A percentile compares a stretch with the other conserved stretches of the same genome.
These are phyloP conservation scores for Myxocyprinus asiaticus DNA, from an alignment of 2,113 vertebrate species.

Conservation along the genomic window DNA sequence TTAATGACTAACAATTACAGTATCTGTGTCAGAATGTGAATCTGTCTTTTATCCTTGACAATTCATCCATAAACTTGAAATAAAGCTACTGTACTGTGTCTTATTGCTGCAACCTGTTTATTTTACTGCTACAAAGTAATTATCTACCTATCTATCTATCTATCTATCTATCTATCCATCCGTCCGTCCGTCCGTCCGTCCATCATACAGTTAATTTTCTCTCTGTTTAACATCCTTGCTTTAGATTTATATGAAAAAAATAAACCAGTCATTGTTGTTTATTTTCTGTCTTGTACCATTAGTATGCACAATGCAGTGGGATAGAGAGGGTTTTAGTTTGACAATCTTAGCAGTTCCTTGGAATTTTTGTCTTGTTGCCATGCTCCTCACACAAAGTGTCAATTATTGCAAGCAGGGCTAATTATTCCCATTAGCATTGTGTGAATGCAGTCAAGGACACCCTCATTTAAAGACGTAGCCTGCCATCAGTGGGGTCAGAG, in stretches of 20 bases:
- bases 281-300: not conserved
- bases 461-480: conserved; percentile 33
- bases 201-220: too few species aligned
- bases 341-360: conserved; percentile 39
- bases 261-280: not conserved
- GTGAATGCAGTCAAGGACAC: conserved; percentile 47
- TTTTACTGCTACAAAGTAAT: too few species aligned
- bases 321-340: conserved; percentile 4
- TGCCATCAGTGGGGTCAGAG: conserved; percentile 22
- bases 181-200: too few species aligned
- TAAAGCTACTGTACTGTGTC: too few species aligned
- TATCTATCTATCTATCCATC: not conserved
- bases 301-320: conserved; percentile 4
- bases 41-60: too few species aligned
- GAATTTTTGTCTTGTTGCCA: conserved; percentile 40
- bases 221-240: not conserved
- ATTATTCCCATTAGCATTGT: conserved; percentile 49
- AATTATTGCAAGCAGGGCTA: conserved; percentile 41
- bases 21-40: too few species aligned
- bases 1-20: too few species aligned
- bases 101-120: too few species aligned
- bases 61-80: too few species aligned
- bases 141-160: too few species aligned
- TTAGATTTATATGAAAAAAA: not conserved
- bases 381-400: conserved; percentile 42